These are phyloP conservation scores for Aleadryas rufinucha DNA, from an alignment of 2,113 vertebrate genomes.

Conservation along the genomic window DNA sequence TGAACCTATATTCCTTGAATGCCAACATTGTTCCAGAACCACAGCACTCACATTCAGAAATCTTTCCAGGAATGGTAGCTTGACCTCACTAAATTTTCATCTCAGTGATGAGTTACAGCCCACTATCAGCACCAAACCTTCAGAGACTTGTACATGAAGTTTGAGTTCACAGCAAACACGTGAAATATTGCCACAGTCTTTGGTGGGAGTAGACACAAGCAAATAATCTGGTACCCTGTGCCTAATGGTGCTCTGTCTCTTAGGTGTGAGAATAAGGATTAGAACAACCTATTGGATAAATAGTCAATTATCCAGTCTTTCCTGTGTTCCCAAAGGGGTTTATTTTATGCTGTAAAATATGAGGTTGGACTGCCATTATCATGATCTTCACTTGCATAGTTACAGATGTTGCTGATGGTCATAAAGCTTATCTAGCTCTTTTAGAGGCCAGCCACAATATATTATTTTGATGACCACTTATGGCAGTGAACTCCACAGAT, in stretches of 20 bases:
- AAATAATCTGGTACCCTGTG: neutral
- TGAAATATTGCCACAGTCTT: neutral
- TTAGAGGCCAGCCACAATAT: neutral
- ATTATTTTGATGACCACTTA: conserved; percentile 13
- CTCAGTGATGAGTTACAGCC: neutral
- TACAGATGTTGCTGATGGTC: neutral
- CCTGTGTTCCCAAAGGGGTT: neutral
- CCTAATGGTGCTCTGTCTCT: neutral
- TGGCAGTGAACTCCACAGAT: neutral
- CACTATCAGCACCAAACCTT: neutral
- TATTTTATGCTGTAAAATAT: conserved; percentile 12
- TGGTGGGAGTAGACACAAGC: neutral
- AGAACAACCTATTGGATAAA: neutral
- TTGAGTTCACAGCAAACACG: neutral
- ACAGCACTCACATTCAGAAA: neutral
- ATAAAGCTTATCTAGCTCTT: conserved; percentile 4
- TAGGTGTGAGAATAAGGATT: neutral
- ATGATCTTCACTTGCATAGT: neutral
- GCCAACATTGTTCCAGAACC: neutral
- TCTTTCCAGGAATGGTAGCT: neutral
- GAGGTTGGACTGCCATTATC: neutral
- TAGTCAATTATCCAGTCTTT: neutral
- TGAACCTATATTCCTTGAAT: neutral
- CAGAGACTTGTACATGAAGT: neutral
- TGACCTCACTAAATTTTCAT: neutral